Evolutionary conservation across 2,797 vertebrate genomes (phyloP).

Genomic region (Danio albolineatus): DNA sequence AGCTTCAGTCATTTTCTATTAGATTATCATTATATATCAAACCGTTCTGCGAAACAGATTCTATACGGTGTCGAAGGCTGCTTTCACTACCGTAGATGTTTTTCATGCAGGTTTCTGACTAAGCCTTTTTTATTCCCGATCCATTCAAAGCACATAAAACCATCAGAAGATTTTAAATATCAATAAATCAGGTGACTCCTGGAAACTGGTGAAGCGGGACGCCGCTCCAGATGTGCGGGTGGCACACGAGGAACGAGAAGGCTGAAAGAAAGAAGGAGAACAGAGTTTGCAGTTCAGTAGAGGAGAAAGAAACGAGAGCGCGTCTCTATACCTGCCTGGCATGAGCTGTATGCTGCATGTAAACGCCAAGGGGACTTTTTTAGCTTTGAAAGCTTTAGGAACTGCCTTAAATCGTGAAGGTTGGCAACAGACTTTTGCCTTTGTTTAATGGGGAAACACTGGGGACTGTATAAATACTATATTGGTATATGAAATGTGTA

Average conservation of each 20-base stretch:
- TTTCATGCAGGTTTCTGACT: slow-evolving; percentile 69
- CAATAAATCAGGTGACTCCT: slow-evolving; percentile 89
- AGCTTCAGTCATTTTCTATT: slow-evolving; percentile 45
- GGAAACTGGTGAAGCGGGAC: slow-evolving; percentile 85
- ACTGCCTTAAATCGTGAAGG: slow-evolving; percentile 14
- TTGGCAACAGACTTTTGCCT: slow-evolving; percentile 30
- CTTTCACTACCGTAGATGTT: slow-evolving; percentile 69
- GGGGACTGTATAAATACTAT: slow-evolving; percentile 5
- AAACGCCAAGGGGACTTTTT: slow-evolving; percentile 40
- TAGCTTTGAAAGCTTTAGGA: slow-evolving; percentile 23
- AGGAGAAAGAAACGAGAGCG: slow-evolving; percentile 61
- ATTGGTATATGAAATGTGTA: not conserved
- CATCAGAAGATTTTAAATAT: slow-evolving; percentile 86
- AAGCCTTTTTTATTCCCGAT: slow-evolving; percentile 76
- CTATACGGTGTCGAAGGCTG: slow-evolving; percentile 66
- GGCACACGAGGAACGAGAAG: slow-evolving; percentile 76
- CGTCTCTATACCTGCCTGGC: slow-evolving; percentile 52
- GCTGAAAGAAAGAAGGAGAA: slow-evolving; percentile 65
- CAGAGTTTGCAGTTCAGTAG: slow-evolving; percentile 61
- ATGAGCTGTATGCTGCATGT: slow-evolving; percentile 49
- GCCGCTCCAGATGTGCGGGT: slow-evolving; percentile 86
- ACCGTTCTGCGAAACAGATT: slow-evolving; percentile 66
- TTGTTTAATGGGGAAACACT: slow-evolving; percentile 19
- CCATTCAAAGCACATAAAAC: slow-evolving; percentile 82
- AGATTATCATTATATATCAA: slow-evolving; percentile 31